Evolutionary conservation across 92 coral and sea anemone genomes (phyloP), one percentile per base, ranked within the genome.

Genomic region (Montipora capitata): DNA sequence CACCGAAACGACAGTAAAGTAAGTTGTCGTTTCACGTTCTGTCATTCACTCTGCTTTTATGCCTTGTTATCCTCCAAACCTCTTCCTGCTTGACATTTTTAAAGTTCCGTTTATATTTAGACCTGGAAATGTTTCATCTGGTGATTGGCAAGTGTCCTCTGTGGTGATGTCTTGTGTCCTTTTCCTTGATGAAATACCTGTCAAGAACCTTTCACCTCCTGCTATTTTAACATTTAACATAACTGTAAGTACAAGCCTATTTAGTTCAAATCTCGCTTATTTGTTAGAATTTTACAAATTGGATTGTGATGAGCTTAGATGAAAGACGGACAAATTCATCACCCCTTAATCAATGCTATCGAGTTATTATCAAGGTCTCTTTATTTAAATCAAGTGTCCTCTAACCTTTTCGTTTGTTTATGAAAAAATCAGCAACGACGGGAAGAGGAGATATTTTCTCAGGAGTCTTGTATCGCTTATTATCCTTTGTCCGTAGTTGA

Each of bases 101-200:
- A 18, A 1, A 35, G 49, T 66, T 66, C 4, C 7, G 52, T 27
- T 18, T 48, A 1, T 2, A 48, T 48, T 48, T 48, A 48, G 52
- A 48, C 10, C 0, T 48, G 52, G 52, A 2, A 18, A 0, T 7
- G 48, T 66, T 49, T 5, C 18, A 18, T 15, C 17, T 42, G 70
- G 20, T 67, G 17, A 68, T 43, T 51, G 27, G 69, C 52, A 49
- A 27, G 93, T 89, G 63, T 75, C 84, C 20, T 85, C 93, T 8
- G 17, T 65, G 27, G 85, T 91, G 48, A 77, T 88, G 88, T 87
- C 94, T 9, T 91, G 88, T 40, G 68, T 63, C 5, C 75, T 91
- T 1, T 57, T 76, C 48, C 18, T 40, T 76, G 77, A 82, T 38
- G 89, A 68, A 10, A 3, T 27, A 7, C 69, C 67, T 12, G 42